A percentile compares a stretch with the other conserved stretches of the same genome.
Conservation (phyloP, 2,888 invertebrate genomes). For the Anthrax anthrax region DNA sequence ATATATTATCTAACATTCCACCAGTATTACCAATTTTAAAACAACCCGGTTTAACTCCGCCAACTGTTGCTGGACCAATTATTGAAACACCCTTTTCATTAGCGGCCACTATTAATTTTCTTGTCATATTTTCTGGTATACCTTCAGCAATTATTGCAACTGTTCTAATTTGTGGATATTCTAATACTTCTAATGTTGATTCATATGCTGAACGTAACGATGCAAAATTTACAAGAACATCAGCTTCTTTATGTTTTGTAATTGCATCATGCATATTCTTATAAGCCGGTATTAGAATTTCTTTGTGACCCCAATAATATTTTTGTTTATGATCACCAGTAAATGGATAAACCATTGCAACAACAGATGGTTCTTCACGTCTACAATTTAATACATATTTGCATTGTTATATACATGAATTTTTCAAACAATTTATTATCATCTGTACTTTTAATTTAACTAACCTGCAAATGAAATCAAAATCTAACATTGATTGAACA, state of each 20-base stretch:
- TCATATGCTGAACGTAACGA: constrained; percentile 95
- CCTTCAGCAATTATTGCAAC: constrained; percentile 99
- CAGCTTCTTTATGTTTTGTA: constrained; percentile 85
- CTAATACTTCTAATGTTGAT: constrained; percentile 86
- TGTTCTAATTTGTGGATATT: constrained; percentile 85
- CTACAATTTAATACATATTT: constrained; percentile 54
- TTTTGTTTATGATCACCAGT: constrained; percentile 98
- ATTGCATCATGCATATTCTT: constrained; percentile 96
- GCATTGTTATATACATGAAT: neutral
- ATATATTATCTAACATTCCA: constrained; percentile 98
- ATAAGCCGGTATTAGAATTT: constrained; percentile 86
- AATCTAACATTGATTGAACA: constrained; percentile 51
- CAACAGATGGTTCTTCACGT: constrained; percentile 81
- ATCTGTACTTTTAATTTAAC: no score
- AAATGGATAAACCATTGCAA: constrained; percentile 96
- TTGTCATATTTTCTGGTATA: constrained; percentile 96
- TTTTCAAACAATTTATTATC: no score
- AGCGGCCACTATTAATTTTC: constrained; percentile 77
- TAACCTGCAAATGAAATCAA: constrained; percentile 35
- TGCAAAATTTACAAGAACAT: constrained; percentile 93
- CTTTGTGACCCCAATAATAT: constrained; percentile 99
- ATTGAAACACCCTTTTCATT: constrained; percentile 71
- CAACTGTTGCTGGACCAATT: constrained; percentile 91
- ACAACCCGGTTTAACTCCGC: constrained; percentile 96
- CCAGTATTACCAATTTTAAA: constrained; percentile 99